phyloP scores from a whole-genome alignment of 2,113 vertebrate species.

The Mustela nigripes region DNA sequence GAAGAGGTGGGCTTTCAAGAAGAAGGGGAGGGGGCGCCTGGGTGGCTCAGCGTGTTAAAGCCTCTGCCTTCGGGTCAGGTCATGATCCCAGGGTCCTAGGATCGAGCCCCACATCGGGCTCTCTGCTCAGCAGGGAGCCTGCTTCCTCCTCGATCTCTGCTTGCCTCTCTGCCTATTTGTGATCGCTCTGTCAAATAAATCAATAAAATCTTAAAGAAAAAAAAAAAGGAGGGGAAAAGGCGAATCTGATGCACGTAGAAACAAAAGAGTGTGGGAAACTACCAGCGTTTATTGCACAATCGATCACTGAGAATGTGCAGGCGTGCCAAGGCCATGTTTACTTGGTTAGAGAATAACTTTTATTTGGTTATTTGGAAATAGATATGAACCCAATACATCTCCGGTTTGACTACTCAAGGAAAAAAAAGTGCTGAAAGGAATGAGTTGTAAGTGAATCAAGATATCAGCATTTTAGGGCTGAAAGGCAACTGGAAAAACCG shows the following conservation, averaged over 20 bases:
- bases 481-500: not conserved
- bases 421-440: not conserved
- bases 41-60: too few species aligned
- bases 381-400: constrained; percentile 18
- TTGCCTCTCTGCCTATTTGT: too few species aligned
- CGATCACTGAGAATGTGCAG: not conserved
- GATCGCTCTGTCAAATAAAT: too few species aligned
- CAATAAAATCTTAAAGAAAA: too few species aligned
- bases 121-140: too few species aligned
- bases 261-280: not conserved
- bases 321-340: not conserved
- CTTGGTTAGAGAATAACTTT: constrained; percentile 4
- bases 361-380: not conserved
- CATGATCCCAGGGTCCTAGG: too few species aligned
- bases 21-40: not conserved
- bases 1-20: not conserved
- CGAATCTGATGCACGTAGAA: not conserved
- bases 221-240: not conserved
- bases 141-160: too few species aligned
- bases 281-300: not conserved
- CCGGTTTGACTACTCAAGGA: constrained; percentile 10
- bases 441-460: not conserved
- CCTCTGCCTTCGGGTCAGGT: too few species aligned
- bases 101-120: too few species aligned
- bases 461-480: not conserved